A percentile compares a stretch with the other conserved stretches of the same genome.
Evolutionary conservation across 2,797 vertebrate species (phyloP).

Genomic region (Cynodonichthys magdalenae): DNA sequence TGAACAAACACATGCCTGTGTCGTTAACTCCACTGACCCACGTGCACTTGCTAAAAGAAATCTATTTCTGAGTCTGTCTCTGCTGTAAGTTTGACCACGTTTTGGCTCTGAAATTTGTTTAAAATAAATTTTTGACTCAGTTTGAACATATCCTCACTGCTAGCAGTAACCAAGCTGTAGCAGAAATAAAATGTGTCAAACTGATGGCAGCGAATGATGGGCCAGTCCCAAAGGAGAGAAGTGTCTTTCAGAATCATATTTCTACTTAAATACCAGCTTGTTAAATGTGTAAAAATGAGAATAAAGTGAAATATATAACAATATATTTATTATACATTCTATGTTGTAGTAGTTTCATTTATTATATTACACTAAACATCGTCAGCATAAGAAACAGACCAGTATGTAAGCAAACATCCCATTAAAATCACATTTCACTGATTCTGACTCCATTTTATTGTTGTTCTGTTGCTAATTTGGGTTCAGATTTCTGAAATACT

Average conservation of each 20-base stretch:
- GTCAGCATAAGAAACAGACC: too few relatives aligned
- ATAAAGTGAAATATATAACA: too few relatives aligned
- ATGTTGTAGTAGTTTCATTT: too few relatives aligned
- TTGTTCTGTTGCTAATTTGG: constrained; percentile 14
- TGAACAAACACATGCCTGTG: too few relatives aligned
- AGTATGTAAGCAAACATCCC: too few relatives aligned
- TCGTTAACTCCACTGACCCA: too few relatives aligned
- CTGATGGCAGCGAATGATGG: constrained; percentile 38
- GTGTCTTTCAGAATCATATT: constrained; percentile 23
- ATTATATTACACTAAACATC: too few relatives aligned
- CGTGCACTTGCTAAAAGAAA: constrained; percentile 10
- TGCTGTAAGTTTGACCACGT: constrained; percentile 11
- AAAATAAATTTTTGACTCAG: constrained; percentile 39
- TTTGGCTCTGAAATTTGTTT: constrained; percentile 43
- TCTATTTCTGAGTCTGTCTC: background rate
- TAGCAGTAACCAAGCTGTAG: constrained; percentile 53
- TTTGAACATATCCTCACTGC: constrained; percentile 1
- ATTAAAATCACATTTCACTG: too few relatives aligned
- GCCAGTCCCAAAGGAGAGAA: constrained; percentile 28
- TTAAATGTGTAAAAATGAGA: too few relatives aligned
- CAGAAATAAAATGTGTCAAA: constrained; percentile 52
- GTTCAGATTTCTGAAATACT: constrained; percentile 7
- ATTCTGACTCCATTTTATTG: constrained; percentile 7
- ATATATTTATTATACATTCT: too few relatives aligned
- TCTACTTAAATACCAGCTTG: constrained; percentile 21